phyloP scores from a whole-genome alignment of 2,797 vertebrate genomes.

The Valencia hispanica region DNA sequence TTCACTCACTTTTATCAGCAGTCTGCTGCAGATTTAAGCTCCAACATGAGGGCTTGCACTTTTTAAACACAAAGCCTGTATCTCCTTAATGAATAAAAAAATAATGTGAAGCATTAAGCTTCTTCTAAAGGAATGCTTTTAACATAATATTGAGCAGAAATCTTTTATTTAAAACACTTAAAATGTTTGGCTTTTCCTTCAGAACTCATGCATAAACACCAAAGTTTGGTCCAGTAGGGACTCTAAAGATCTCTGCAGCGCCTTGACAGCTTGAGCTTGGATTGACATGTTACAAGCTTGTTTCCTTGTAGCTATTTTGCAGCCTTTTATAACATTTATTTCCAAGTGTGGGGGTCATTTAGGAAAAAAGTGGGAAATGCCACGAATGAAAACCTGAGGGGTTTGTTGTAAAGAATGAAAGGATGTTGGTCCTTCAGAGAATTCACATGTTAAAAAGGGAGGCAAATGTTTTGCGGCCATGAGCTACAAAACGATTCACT shows the following conservation, averaged over 20 bases:
- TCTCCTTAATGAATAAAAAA: not conserved
- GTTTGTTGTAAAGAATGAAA: too few species aligned
- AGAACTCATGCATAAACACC: conserved; percentile 47
- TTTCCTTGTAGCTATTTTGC: conserved; percentile 29
- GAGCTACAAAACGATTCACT: not conserved
- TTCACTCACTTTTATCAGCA: conserved; percentile 10
- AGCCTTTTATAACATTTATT: conserved; percentile 13
- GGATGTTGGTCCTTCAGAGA: not conserved
- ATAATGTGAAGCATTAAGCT: too few species aligned
- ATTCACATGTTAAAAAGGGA: not conserved
- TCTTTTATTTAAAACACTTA: conserved; percentile 19
- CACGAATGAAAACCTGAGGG: too few species aligned
- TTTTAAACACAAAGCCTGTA: not conserved
- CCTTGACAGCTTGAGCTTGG: conserved; percentile 51
- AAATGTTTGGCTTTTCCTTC: not conserved
- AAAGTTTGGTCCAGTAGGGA: conserved; percentile 38
- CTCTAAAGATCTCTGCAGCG: conserved; percentile 41
- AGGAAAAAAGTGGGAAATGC: not conserved
- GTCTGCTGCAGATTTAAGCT: conserved; percentile 21
- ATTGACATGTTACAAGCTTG: conserved; percentile 36
- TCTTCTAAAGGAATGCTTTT: not conserved
- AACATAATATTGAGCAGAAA: not conserved
- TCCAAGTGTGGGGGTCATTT: conserved; percentile 5
- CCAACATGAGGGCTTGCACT: conserved; percentile 27
- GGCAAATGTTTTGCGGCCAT: not conserved